Conservation (phyloP, 2,113 vertebrate genomes). For the Clarias gariepinus region DNA sequence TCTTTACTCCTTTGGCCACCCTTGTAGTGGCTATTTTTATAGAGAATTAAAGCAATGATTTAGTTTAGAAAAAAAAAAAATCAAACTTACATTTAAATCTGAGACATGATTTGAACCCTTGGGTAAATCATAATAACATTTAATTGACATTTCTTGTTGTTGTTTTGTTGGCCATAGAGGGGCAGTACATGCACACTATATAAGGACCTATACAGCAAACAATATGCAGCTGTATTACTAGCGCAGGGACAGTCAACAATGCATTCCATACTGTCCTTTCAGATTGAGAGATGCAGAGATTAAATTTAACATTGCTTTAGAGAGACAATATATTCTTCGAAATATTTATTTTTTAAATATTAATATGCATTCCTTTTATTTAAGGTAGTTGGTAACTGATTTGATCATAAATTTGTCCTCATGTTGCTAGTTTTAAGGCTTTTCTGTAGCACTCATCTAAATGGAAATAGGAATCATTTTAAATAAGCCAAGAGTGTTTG, state of each 20-base stretch:
- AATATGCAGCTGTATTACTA: not conserved
- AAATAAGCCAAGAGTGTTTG: not conserved
- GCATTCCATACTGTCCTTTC: not conserved
- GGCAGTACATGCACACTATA: conserved; percentile 41
- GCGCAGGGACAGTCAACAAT: not conserved
- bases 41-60: not conserved
- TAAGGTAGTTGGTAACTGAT: too few species aligned
- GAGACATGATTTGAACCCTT: not conserved
- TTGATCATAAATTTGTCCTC: not conserved
- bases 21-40: not conserved
- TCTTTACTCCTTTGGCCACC: too few species aligned
- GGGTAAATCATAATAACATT: too few species aligned
- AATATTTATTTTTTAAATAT: not conserved
- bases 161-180: conserved; percentile 50
- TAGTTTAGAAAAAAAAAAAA: not conserved
- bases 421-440: not conserved
- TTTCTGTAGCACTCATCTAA: not conserved
- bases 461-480: not conserved
- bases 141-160: too few species aligned
- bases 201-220: not conserved
- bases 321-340: not conserved
- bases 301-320: not conserved
- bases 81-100: not conserved
- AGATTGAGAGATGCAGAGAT: not conserved
- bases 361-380: not conserved